Conservation (phyloP, 2,888 invertebrate genomes). For the Melanostoma mellinum region DNA sequence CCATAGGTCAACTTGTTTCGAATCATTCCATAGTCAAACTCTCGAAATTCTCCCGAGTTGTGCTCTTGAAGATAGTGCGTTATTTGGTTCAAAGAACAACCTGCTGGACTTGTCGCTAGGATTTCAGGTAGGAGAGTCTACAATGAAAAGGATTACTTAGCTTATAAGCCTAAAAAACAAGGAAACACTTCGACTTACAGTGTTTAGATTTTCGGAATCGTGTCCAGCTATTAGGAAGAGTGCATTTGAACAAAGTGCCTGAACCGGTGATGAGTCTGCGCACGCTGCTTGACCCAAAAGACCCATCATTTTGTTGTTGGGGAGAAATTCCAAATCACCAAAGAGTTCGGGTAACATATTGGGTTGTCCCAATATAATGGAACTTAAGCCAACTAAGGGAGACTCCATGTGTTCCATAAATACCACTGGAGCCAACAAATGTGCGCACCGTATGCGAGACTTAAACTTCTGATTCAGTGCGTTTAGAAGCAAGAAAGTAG, state of each 20-base stretch:
- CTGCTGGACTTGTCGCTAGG: slow-evolving; percentile 80
- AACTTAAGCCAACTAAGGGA: slow-evolving; percentile 85
- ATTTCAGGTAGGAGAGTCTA: slow-evolving; percentile 79
- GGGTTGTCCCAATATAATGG: slow-evolving; percentile 82
- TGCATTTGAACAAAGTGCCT: slow-evolving; percentile 77
- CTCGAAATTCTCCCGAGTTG: slow-evolving; percentile 78
- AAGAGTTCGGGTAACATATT: slow-evolving; percentile 79
- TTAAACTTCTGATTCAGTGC: slow-evolving; percentile 74
- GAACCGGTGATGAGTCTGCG: slow-evolving; percentile 77
- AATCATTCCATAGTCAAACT: slow-evolving; percentile 78
- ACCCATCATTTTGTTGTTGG: slow-evolving; percentile 76
- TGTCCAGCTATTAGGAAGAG: slow-evolving; percentile 80
- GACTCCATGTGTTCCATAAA: slow-evolving; percentile 79
- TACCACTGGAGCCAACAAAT: slow-evolving; percentile 79
- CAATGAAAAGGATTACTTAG: slow-evolving; percentile 13
- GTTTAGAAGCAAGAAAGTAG: slow-evolving; percentile 77
- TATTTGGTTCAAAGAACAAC: slow-evolving; percentile 79
- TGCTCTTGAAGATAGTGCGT: slow-evolving; percentile 80
- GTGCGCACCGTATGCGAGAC: slow-evolving; percentile 77
- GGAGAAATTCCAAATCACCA: slow-evolving; percentile 80
- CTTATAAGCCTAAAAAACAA: no score
- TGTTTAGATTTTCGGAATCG: slow-evolving; percentile 78
- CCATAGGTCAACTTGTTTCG: slow-evolving; percentile 77
- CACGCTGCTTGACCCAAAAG: slow-evolving; percentile 79
- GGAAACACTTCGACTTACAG: slow-evolving; percentile 72